Base-by-base conservation (phyloP, 2,888 invertebrate genomes). In the Gortyna flavago region DNA sequence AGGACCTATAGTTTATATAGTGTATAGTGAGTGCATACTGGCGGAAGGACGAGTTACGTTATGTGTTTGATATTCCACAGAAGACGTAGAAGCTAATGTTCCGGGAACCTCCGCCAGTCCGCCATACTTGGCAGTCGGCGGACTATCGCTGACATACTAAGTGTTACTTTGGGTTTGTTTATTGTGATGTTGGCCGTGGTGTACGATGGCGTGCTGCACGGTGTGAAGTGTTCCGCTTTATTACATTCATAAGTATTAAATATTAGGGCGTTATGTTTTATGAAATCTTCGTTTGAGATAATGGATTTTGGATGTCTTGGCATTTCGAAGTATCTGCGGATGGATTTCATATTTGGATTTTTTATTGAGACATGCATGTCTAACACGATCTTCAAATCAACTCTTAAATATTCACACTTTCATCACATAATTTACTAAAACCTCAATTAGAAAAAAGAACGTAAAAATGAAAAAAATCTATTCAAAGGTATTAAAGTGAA, bases 21-120 rank as follows among this genome's bases (percentile, higher is more conserved):
- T 51, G 69, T 79, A 83, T 85, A 76, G 77, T 84, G 65, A 75
- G 64, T 75, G 79, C 66, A 66, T 79, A 77, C 80, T 88, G 90
- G 87, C 92, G 92, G 93, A 94, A 95, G 94, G 93, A 93, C 92
- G 90, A 88, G 89, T 90, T 89, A 91, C 92, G 92, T 91, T 92
- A 92, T 90, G 88, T 91, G 91, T 87, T 95, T 95, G 90, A 91
- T 95, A 95, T 95, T 95, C 95, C 87, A 89, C 87, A 85, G 89
- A 87, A 89, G 89, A 89, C 86, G 90, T 85, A 83, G 87, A 87
- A 88, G 89, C 87, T 90, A 88, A 88, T 89, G 91, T 95, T 95
- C 95, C 93, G 90, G 92, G 95, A 95, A 95, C 92, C 79, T 88
- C 89, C 89, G 35, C 64, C 64, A 64, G 64, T 5, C 18, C 85